phyloP scores from a whole-genome alignment of 2,797 vertebrate genomes.

The Pyrocephalus nanus region DNA sequence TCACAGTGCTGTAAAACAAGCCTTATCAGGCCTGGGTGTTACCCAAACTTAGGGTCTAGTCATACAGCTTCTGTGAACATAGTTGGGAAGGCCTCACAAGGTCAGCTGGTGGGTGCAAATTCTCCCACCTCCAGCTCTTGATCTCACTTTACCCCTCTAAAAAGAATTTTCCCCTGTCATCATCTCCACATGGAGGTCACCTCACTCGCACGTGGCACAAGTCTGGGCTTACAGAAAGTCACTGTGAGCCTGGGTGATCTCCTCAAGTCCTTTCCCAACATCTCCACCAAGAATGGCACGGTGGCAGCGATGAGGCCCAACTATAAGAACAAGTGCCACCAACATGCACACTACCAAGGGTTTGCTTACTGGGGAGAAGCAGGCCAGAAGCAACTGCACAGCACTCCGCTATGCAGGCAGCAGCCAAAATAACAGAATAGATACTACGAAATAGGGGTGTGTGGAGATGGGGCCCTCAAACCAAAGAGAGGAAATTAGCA shows the following conservation, averaged over 20 bases:
- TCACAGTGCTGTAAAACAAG: not conserved
- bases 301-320: not conserved
- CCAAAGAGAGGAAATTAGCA: not conserved
- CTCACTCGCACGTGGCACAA: not conserved
- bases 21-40: not conserved
- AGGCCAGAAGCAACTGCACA: not conserved
- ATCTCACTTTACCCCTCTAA: not conserved
- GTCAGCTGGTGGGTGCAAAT: not conserved
- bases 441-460: fast-evolving
- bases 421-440: not conserved
- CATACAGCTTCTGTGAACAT: not conserved
- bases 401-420: not conserved
- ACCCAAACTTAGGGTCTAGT: not conserved
- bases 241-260: not conserved
- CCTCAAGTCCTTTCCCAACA: not conserved
- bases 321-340: too few relatives aligned
- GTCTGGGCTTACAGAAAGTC: not conserved
- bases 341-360: not conserved
- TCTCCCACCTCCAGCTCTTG: not conserved
- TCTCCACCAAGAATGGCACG: not conserved
- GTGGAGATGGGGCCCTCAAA: not conserved
- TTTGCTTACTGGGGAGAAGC: not conserved
- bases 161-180: not conserved
- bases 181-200: not conserved
- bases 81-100: not conserved